Base-by-base conservation (phyloP, 2,113 vertebrate species). In the Felis chaus region DNA sequence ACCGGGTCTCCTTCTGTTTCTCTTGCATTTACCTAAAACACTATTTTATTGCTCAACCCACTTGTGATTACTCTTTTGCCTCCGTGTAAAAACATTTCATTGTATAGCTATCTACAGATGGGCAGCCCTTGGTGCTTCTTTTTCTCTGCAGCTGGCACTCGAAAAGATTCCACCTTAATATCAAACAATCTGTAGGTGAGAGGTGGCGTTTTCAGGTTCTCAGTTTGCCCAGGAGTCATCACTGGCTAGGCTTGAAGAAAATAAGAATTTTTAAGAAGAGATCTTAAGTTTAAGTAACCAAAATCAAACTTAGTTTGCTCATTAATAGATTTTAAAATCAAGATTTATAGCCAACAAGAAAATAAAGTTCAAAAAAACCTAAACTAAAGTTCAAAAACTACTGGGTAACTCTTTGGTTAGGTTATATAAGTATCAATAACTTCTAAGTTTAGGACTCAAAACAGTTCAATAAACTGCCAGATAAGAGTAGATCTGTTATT, bases 331-430 rank as follows among this genome's bases (percentile, higher is more conserved):
- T 95, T 81, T 89, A 61, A 93, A 95, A 11, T 94, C 25, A 94
- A 50, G 78, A 27, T 83, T 95, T 68, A 92, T n/a, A 97, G 92
- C 83, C 95, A 97, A 95, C 94, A 96, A 96, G 69, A 91, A 98
- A 96, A 92, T 69, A 92, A 95, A 89, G 27, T 97, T 87, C 93
- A 79, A 10, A 94, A 97, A 98, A 97, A 98, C 98, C 45, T 48
- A 88, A 98, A 97, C 89, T 74, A 87, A 95, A 90, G 27, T 97
- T 85, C 94, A 82, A 12, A 94, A 97, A 98, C 81, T 96, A 95
- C 85, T 50, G 89, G 90, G 78, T 97, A 98, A 98, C 92, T 99
- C 98, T 99, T 99, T 99, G 99, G 99, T 99, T 98, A 98, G 97
- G 91, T 98, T 97, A 95, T 85, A 68, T 89, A 98, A 97, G 80